Conservation (phyloP, 2,888 invertebrate species). For the Hirtodrosophila cameraria region DNA sequence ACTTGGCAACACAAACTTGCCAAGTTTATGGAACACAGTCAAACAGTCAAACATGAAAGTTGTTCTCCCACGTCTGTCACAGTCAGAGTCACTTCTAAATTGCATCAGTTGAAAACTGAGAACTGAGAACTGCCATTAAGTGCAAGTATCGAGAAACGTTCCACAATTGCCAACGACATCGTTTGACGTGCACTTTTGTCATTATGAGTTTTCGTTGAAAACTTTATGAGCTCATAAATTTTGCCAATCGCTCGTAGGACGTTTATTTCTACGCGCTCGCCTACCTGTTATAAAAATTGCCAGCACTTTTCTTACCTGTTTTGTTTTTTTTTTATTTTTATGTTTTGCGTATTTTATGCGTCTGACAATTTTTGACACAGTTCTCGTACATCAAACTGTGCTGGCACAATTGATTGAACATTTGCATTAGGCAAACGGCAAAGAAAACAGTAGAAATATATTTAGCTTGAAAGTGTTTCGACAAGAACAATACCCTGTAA, state of each 20-base stretch:
- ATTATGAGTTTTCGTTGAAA: conserved; percentile 65
- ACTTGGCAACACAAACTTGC: conserved; percentile 56
- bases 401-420: conserved; percentile 58
- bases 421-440: conserved; percentile 32
- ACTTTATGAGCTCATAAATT: conserved; percentile 79
- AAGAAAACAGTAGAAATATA: neutral
- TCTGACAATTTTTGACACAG: conserved; percentile 70
- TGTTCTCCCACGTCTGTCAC: conserved; percentile 51
- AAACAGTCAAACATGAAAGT: conserved; percentile 67
- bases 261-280: conserved; percentile 5
- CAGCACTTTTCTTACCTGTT: conserved; percentile 16
- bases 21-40: conserved; percentile 64
- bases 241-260: conserved; percentile 40
- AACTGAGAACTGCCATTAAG: conserved; percentile 19
- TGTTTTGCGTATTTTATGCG: conserved; percentile 18
- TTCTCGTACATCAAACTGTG: conserved; percentile 65
- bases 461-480: neutral
- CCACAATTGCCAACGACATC: conserved; percentile 55
- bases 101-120: conserved; percentile 18
- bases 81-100: conserved; percentile 30
- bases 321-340: conserved; percentile 2
- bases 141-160: conserved; percentile 33
- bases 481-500: conserved; percentile 1
- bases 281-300: conserved; percentile 26
- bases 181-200: conserved; percentile 50